Conservation (phyloP, 2,797 vertebrate genomes). For the Xenopus petersii region DNA sequence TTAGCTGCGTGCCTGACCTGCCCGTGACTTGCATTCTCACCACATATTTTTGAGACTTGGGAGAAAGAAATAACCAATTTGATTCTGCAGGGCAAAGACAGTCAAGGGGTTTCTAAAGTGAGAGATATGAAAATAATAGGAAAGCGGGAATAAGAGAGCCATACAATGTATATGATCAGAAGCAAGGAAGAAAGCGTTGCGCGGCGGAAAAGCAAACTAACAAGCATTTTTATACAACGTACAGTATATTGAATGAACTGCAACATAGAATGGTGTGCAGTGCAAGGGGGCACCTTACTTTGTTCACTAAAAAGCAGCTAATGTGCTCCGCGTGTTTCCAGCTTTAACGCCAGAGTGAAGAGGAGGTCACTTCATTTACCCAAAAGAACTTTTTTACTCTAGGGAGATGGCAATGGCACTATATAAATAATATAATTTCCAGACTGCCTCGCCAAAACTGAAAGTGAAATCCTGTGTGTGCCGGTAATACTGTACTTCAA, state of each 20-base stretch:
- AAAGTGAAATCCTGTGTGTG: too few species aligned
- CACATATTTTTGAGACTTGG: slow-evolving; percentile 31
- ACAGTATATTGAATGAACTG: background rate
- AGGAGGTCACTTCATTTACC: background rate
- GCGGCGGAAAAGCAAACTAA: background rate
- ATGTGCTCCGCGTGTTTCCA: background rate
- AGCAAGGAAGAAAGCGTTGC: background rate
- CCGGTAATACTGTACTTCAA: too few species aligned
- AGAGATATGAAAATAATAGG: slow-evolving; percentile 29
- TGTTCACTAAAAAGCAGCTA: background rate
- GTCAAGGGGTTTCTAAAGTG: slow-evolving; percentile 10
- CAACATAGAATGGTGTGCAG: slow-evolving; percentile 5
- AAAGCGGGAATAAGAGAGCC: background rate
- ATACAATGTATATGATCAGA: slow-evolving; percentile 12
- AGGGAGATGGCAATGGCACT: too few species aligned
- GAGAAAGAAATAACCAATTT: slow-evolving; percentile 23
- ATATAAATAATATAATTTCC: too few species aligned
- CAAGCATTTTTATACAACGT: background rate
- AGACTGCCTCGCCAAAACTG: too few species aligned
- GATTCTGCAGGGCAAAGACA: slow-evolving; percentile 1
- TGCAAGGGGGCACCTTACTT: slow-evolving; percentile 6
- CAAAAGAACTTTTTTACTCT: too few species aligned
- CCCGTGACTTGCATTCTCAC: slow-evolving; percentile 30
- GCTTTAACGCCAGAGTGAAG: slow-evolving; percentile 13
- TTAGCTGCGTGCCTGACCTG: slow-evolving; percentile 42